phyloP scores from a whole-genome alignment of 2,888 invertebrate genomes.

The Rosalia funebris region DNA sequence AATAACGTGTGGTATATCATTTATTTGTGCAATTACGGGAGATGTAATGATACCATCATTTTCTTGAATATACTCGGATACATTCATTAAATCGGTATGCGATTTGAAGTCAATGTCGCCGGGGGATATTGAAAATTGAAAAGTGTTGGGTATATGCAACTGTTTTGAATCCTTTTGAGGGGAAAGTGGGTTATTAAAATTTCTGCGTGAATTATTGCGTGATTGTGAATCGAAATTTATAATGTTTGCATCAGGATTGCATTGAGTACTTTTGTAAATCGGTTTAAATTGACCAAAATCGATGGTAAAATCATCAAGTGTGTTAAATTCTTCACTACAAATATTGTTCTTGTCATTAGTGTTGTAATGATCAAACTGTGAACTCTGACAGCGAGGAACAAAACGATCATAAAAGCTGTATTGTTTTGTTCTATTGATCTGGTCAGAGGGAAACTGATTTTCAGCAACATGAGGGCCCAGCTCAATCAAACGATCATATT shows the following conservation, averaged over 20 bases:
- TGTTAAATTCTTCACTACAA: not conserved
- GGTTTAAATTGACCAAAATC: constrained; percentile 28
- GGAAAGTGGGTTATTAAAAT: no score
- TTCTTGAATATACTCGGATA: not conserved
- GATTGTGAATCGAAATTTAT: no score
- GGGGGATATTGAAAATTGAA: no score
- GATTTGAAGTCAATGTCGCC: not conserved
- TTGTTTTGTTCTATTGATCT: not conserved
- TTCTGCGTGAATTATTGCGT: no score
- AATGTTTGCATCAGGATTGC: not conserved
- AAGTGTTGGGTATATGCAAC: not conserved
- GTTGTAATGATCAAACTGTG: not conserved
- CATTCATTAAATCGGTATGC: not conserved
- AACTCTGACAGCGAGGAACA: constrained; percentile 12
- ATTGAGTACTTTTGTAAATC: constrained; percentile 27
- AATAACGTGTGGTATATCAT: not conserved
- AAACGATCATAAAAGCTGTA: constrained; percentile 1
- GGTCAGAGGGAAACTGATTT: no score
- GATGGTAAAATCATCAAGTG: constrained; percentile 22
- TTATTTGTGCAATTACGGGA: not conserved
- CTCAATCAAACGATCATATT: no score
- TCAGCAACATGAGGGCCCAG: no score
- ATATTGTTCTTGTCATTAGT: not conserved
- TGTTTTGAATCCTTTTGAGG: no score
- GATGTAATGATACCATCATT: not conserved